Base-by-base conservation (phyloP, 2,888 invertebrate species). In the Ectemnius cavifrons region DNA sequence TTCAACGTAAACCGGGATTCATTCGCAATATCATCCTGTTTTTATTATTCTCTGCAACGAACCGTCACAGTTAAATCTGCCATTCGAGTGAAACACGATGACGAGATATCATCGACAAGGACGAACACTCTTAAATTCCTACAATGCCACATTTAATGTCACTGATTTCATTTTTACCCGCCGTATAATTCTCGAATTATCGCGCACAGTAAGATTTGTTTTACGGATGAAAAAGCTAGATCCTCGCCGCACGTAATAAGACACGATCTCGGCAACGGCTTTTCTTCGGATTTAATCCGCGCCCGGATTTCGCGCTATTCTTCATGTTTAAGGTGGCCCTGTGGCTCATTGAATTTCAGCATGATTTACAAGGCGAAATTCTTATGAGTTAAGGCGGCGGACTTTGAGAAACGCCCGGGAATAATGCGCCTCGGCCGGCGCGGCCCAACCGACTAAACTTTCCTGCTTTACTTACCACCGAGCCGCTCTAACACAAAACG, bases 81-180 rank as follows among this genome's bases (percentile, higher is more conserved):
- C 37, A 37, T 37, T 37, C 37, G 37, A 2, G 8, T 11, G 37
- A 37, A 37, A 6, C 8, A 11, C 11, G 37, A 37, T 37, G 37
- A 37, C 8, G 37, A 37, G 37, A 8, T 37, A 37, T 11, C 11
- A 6, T 8, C 37, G 37, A 11, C 37, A 37, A 37, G 37, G 37
- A 11, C 37, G 6, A 37, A 37, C 8, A 52, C 5, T 20, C 49
- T 61, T 74, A 64, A 71, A 76, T 69, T 74, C 67, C 64, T 28
- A 52, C 58, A 73, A 66, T 73, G 59, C 56, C n/a, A 66, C 69
- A 3, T 56, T 66, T 75, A 66, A 69, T 63, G 57, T 45, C 69
- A 56, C 56, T 56, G 75, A 74, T 76, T 74, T 63, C 62, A 64
- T 63, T 70, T 61, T 67, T 46, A 6, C 47, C 37, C 57, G n/a